Conservation (phyloP, 2,797 vertebrate genomes). For the Spondyliosoma cantharus region DNA sequence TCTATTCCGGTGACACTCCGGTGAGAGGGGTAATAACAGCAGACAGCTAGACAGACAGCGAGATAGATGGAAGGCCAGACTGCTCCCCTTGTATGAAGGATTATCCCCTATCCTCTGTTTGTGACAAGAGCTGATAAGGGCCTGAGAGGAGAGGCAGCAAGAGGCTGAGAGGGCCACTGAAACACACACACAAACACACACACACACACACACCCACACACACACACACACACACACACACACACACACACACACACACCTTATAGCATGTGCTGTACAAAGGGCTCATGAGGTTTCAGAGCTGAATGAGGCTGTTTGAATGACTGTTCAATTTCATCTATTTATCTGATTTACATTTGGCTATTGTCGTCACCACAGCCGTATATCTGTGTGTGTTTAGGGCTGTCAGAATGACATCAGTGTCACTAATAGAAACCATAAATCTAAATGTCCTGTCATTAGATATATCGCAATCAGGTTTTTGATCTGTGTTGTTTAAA, state of each 20-base stretch:
- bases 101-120: conserved; percentile 83
- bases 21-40: conserved; percentile 72
- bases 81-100: conserved; percentile 82
- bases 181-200: conserved; percentile 64
- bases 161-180: conserved; percentile 75
- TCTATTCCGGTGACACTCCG: conserved; percentile 64
- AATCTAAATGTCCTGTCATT: conserved; percentile 34
- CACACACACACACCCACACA: conserved; percentile 57
- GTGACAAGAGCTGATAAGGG: conserved; percentile 85
- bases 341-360: conserved; percentile 80
- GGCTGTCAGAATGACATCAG: conserved; percentile 40
- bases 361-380: conserved; percentile 58
- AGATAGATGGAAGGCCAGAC: conserved; percentile 79
- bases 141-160: conserved; percentile 78
- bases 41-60: conserved; percentile 75
- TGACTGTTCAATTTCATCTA: conserved; percentile 74
- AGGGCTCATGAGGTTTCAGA: conserved; percentile 58
- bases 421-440: conserved; percentile 46
- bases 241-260: conserved; percentile 39
- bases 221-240: no score
- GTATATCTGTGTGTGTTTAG: conserved; percentile 38
- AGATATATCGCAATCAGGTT: background rate
- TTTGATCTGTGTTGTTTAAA: background rate
- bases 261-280: conserved; percentile 60
- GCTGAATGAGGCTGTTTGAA: conserved; percentile 67